A percentile compares a stretch with the other conserved stretches of the same genome.
Conservation (phyloP, 92 coral and sea anemone species). For the Siderastrea siderea region DNA sequence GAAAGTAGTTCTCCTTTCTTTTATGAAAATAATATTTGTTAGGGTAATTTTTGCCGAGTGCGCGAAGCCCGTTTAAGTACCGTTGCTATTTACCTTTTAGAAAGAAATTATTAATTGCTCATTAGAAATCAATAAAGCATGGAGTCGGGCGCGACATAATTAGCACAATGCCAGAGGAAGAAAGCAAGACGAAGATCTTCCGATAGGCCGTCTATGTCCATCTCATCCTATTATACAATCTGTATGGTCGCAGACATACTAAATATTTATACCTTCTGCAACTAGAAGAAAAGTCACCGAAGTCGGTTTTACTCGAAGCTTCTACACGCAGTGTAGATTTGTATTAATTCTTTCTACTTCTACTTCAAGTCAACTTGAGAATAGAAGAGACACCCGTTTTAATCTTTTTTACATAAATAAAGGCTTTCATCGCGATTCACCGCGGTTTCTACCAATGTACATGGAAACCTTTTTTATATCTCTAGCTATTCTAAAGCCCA, state of each 20-base stretch:
- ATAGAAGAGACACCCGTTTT: conserved; percentile 18
- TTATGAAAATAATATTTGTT: conserved; percentile 8
- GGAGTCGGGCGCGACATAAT: background rate
- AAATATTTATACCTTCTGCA: conserved; percentile 16
- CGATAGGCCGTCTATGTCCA: background rate
- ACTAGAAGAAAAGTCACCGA: conserved; percentile 39
- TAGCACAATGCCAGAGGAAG: background rate
- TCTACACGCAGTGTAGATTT: conserved; percentile 78
- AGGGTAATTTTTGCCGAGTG: background rate
- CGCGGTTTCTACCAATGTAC: background rate
- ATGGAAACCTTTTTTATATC: background rate
- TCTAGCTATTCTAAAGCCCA: background rate
- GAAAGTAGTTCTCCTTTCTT: background rate
- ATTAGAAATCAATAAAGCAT: background rate
- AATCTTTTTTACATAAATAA: conserved; percentile 42
- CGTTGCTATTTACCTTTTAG: background rate
- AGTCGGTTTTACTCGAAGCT: conserved; percentile 49
- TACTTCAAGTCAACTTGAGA: conserved; percentile 4
- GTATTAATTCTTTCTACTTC: conserved; percentile 41
- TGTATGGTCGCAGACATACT: background rate
- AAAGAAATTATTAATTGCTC: background rate
- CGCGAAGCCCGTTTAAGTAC: background rate
- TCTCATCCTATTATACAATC: background rate
- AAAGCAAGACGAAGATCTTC: conserved; percentile 7
- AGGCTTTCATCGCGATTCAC: conserved; percentile 36